These are phyloP conservation scores for Lissocephala sabroskyi DNA, from an alignment of 2,888 invertebrate genomes.

Conservation along the genomic window DNA sequence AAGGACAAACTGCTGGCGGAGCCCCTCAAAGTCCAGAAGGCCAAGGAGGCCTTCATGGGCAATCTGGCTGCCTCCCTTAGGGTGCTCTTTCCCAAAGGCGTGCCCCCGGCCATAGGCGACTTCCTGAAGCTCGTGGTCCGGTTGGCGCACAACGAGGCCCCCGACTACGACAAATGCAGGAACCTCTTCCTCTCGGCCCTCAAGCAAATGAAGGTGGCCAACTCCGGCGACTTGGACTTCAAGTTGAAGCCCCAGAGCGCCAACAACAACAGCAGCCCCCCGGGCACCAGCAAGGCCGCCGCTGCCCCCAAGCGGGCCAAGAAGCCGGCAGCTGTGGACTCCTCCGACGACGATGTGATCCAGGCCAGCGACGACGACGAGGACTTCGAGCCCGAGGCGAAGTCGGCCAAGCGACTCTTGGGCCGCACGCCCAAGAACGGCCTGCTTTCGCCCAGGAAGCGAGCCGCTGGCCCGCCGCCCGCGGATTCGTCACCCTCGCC, in stretches of 20 bases:
- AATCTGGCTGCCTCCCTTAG: constrained; percentile 66
- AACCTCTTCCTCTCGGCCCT: constrained; percentile 79
- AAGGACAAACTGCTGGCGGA: constrained; percentile 75
- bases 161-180: constrained; percentile 83
- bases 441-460: constrained; percentile 33
- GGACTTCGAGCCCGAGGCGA: constrained; percentile 22
- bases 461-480: constrained; percentile 11
- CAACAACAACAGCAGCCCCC: constrained; percentile 28
- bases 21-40: constrained; percentile 77
- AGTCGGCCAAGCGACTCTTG: constrained; percentile 6
- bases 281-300: constrained; percentile 22
- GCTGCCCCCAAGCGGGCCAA: constrained; percentile 1
- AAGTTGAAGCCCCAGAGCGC: constrained; percentile 33
- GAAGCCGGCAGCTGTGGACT: constrained; percentile 7
- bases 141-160: constrained; percentile 80
- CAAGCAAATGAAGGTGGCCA: constrained; percentile 76
- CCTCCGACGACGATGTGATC: constrained; percentile 39
- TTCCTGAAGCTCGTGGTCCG: constrained; percentile 80
- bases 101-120: constrained; percentile 75
- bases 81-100: constrained; percentile 66
- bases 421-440: constrained; percentile 16
- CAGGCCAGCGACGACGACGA: constrained; percentile 51
- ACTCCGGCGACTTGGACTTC: constrained; percentile 75
- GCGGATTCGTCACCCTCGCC: constrained; percentile 17
- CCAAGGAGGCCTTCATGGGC: constrained; percentile 81